Percentiles rank a stretch among this genome's conserved stretches.
phyloP scores from a whole-genome alignment of 1,140 invertebrate genomes.

The Platyscapa corneri region DNA sequence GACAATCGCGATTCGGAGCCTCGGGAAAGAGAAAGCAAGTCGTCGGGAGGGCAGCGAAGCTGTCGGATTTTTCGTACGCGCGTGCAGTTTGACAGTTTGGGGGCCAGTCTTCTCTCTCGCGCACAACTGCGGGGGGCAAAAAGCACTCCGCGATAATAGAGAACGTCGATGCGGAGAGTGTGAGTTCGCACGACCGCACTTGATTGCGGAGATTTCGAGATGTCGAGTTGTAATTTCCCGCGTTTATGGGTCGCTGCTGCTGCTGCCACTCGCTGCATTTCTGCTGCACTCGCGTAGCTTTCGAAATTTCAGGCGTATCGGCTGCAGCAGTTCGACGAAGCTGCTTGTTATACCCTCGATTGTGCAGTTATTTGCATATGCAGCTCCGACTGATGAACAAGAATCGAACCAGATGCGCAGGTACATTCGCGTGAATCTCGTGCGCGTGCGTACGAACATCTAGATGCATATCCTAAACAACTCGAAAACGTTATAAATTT shows the following conservation, averaged over 20 bases:
- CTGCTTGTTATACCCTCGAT: conserved; percentile 42
- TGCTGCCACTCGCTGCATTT: not conserved
- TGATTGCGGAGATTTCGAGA: conserved; percentile 51
- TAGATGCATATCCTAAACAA: not conserved
- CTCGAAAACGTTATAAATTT: not conserved
- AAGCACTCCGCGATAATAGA: conserved; percentile 36
- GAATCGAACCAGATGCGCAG: conserved; percentile 19
- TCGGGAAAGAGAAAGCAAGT: too few relatives aligned
- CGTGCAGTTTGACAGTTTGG: not conserved
- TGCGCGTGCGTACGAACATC: not conserved
- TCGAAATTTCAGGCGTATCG: conserved; percentile 8
- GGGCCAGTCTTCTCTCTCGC: too few relatives aligned
- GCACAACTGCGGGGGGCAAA: conserved; percentile 19
- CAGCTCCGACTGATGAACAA: conserved; percentile 49
- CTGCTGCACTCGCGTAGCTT: conserved; percentile 7
- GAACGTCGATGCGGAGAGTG: not conserved
- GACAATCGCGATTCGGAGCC: too few relatives aligned
- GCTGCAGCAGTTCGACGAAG: conserved; percentile 7
- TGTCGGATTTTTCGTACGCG: not conserved
- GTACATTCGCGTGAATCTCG: conserved; percentile 1
- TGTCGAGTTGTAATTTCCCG: conserved; percentile 58
- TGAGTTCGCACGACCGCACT: conserved; percentile 41
- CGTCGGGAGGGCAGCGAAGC: too few relatives aligned
- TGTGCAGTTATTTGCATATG: conserved; percentile 58
- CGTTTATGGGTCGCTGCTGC: conserved; percentile 47